Evolutionary conservation across 1,140 invertebrate genomes (phyloP).

Genomic region (Globodera rostochiensis): DNA sequence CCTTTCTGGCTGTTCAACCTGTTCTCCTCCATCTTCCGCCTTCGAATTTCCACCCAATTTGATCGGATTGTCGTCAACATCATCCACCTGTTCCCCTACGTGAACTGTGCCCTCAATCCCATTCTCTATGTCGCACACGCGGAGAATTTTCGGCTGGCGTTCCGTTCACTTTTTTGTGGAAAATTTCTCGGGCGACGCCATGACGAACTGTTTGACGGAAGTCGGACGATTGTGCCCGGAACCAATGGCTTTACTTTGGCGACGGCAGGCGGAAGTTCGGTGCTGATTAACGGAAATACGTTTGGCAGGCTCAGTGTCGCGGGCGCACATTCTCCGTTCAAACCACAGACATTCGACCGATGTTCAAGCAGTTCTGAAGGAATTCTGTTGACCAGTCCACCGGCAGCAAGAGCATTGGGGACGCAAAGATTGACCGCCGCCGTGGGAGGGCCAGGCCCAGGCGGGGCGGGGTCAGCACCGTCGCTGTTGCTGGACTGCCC

Average conservation of each 20-base stretch:
- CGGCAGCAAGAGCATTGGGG: neutral
- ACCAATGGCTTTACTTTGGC: conserved; percentile 1
- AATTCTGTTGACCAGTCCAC: neutral
- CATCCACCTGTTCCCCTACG: conserved; percentile 64
- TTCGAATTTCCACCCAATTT: conserved; percentile 62
- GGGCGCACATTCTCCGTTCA: neutral
- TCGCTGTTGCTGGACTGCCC: conserved; percentile 13
- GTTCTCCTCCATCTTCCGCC: conserved; percentile 61
- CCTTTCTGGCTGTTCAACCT: conserved; percentile 65
- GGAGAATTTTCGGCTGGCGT: conserved; percentile 64
- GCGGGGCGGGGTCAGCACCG: conserved; percentile 12
- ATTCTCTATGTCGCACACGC: conserved; percentile 60
- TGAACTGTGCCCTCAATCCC: conserved; percentile 65
- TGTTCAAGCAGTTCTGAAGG: conserved; percentile 17
- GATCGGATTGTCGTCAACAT: conserved; percentile 64
- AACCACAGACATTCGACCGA: conserved; percentile 2
- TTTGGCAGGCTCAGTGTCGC: neutral
- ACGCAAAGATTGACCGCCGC: neutral
- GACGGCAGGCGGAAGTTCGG: conserved; percentile 11
- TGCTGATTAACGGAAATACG: conserved; percentile 5
- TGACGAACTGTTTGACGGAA: conserved; percentile 18
- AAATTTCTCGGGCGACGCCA: conserved; percentile 7
- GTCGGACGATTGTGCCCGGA: conserved; percentile 5
- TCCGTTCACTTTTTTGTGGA: conserved; percentile 54
- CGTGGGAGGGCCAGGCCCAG: no score